These are phyloP conservation scores for Conopomorpha cramerella DNA, from an alignment of 1,140 invertebrate genomes.

Conservation along the genomic window DNA sequence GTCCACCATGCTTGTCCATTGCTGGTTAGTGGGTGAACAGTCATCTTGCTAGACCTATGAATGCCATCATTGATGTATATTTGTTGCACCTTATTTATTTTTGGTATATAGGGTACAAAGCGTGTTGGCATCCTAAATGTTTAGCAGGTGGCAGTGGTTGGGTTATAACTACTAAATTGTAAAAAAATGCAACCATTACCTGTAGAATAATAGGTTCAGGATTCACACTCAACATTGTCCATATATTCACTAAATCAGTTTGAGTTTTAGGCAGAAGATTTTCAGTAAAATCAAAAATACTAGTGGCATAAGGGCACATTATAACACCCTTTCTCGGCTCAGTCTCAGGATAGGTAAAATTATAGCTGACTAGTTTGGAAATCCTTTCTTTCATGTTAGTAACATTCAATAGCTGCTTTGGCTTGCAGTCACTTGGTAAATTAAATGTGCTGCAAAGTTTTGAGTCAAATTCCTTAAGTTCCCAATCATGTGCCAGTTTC, in stretches of 20 bases:
- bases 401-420: slow-evolving; percentile 22
- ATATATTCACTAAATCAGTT: slow-evolving; percentile 34
- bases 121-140: too few relatives aligned
- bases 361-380: slow-evolving; percentile 25
- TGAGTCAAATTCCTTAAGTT: slow-evolving; percentile 30
- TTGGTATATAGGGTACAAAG: too few relatives aligned
- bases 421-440: slow-evolving; percentile 25
- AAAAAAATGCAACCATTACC: slow-evolving; percentile 12
- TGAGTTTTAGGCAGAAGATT: slow-evolving; percentile 21
- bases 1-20: too few relatives aligned
- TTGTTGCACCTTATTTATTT: too few relatives aligned
- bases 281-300: slow-evolving; percentile 27
- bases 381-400: slow-evolving; percentile 32
- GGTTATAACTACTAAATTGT: background rate
- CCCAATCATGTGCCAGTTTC: slow-evolving; percentile 38
- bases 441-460: slow-evolving; percentile 29
- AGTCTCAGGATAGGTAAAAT: slow-evolving; percentile 24
- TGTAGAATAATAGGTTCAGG: slow-evolving; percentile 45
- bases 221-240: slow-evolving; percentile 46
- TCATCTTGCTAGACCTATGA: too few relatives aligned
- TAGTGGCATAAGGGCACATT: slow-evolving; percentile 37
- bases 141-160: too few relatives aligned
- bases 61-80: too few relatives aligned
- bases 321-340: slow-evolving; percentile 33
- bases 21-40: too few relatives aligned